Evolutionary conservation across 2,888 invertebrate genomes (phyloP), one percentile per base, ranked within the genome.

Genomic region (Platycnemis pennipes): DNA sequence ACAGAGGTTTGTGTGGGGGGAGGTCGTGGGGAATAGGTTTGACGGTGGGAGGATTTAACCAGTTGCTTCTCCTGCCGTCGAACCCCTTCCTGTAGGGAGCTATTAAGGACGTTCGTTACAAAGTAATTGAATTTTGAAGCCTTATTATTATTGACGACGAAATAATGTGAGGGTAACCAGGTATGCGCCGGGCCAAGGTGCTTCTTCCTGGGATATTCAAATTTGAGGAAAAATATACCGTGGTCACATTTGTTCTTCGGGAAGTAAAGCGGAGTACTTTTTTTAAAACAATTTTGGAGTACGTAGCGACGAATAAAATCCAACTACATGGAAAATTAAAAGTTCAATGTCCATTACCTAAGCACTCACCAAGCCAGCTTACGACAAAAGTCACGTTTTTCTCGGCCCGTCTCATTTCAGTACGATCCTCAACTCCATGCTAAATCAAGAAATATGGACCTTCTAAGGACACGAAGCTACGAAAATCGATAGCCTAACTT

Each of bases 141-240:
- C 56, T 42, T 56, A 89, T 87, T 87, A 87, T 87, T n/a, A n/a
- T 87, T 87, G 87, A 87, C 46, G 44, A n/a, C 87, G 87, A 87
- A 87, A 87, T 87, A 87, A 87, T 87, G 87, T 46, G 45, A 11
- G 16, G n/a, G 53, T 53, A 22, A 53, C 53, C 37, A 89, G 53
- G 26, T 44, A 44, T 91, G 56, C 16, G 63, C 7, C 42, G 44
- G 26, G n/a, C 53, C 42, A 13, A 63, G 37, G 53, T 53, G 11
- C 7, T 26, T 45, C 53, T 89, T 19, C 1, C 19, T n/a, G 53
- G 0, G 22, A 26, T n/a, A 22, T 31, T 53, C 16, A 4, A 89
- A 89, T 37, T 89, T 31, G 53, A n/a, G n/a, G n/a, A n/a, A 22
- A 19, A 26, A 87, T 26, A 88, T 49, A 53, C 22, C 22, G 16